These are phyloP conservation scores for Dasyprocta punctata DNA, from an alignment of 2,113 vertebrate genomes.

Conservation along the genomic window DNA sequence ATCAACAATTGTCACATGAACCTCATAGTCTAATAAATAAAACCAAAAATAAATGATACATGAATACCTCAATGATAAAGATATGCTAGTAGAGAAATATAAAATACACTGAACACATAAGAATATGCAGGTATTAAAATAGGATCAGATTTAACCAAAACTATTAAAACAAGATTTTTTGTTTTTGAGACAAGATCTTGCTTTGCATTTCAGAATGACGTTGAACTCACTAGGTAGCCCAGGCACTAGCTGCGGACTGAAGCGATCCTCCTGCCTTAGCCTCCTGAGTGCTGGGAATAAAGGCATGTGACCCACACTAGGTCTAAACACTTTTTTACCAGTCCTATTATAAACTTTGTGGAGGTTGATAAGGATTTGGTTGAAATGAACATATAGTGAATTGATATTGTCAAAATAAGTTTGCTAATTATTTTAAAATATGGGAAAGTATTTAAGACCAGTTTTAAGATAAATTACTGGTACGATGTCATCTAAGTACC, in stretches of 20 bases:
- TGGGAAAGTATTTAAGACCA: background rate
- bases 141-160: background rate
- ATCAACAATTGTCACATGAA: background rate
- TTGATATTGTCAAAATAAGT: background rate
- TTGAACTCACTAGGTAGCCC: background rate
- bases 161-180: background rate
- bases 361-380: background rate
- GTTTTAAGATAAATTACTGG: background rate
- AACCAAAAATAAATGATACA: background rate
- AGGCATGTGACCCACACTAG: rapidly evolving
- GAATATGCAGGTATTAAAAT: background rate
- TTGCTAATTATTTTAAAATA: background rate
- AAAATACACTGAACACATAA: background rate
- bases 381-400: background rate
- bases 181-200: background rate
- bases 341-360: background rate
- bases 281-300: background rate
- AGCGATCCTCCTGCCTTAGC: background rate
- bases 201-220: background rate
- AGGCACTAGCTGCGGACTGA: background rate
- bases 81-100: background rate
- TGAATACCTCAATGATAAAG: background rate
- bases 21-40: background rate
- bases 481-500: background rate
- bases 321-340: background rate